A percentile compares a stretch with the other conserved stretches of the same genome.
phyloP scores from a whole-genome alignment of 2,797 vertebrate genomes.

The Lepus townsendii region DNA sequence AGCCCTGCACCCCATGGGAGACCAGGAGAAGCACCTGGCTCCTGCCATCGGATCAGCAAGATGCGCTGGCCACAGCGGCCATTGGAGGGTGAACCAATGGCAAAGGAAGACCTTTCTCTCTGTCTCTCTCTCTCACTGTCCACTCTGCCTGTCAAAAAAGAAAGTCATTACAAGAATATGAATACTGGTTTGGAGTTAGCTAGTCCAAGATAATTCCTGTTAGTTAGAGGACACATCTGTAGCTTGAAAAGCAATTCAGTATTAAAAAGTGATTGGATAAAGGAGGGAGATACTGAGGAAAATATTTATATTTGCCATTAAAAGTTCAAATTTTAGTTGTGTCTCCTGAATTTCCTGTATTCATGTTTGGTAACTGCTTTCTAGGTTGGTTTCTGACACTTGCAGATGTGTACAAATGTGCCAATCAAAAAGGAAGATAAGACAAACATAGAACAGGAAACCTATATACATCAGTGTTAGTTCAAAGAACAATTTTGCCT shows the following conservation, averaged over 20 bases:
- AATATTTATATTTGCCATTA: slow-evolving; percentile 21
- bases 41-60: no score
- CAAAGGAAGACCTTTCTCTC: no score
- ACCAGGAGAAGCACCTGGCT: no score
- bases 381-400: neutral
- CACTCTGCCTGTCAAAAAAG: no score
- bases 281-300: neutral
- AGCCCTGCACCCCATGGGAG: no score
- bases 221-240: neutral
- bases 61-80: no score
- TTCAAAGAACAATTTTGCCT: neutral
- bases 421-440: neutral
- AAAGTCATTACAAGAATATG: slow-evolving; percentile 46
- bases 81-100: no score
- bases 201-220: slow-evolving; percentile 31
- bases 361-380: neutral
- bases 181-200: neutral
- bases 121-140: no score
- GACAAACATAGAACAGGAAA: neutral
- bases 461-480: neutral
- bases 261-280: neutral
- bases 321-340: slow-evolving; percentile 43
- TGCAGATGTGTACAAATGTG: neutral
- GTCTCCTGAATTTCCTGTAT: neutral
- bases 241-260: neutral